phyloP scores from a whole-genome alignment of 1,140 invertebrate species.

The Drosophila orosa region DNA sequence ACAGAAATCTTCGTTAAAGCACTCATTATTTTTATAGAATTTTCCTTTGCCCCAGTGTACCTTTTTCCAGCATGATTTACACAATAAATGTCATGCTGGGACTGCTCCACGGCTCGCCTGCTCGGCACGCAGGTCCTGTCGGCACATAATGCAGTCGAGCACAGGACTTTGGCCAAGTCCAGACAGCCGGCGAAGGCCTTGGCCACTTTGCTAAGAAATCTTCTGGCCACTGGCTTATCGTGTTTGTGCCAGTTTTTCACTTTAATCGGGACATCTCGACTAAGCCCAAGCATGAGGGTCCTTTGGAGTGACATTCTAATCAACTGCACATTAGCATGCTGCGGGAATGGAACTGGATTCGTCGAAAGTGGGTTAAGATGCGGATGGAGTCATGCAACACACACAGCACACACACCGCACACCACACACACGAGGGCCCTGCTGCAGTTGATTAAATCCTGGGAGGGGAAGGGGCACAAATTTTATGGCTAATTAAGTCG shows the following conservation, averaged over 20 bases:
- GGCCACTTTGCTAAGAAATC: constrained; percentile 48
- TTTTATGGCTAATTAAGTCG: constrained; percentile 79
- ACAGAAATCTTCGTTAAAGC: background rate
- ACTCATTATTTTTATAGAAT: background rate
- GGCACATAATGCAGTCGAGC: constrained; percentile 57
- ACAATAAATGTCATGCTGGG: constrained; percentile 51
- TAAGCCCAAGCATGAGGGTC: constrained; percentile 27
- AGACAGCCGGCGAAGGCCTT: constrained; percentile 35
- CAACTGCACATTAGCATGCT: constrained; percentile 78
- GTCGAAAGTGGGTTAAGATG: constrained; percentile 40
- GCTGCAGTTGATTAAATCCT: constrained; percentile 68
- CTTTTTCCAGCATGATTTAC: constrained; percentile 47
- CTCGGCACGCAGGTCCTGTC: constrained; percentile 46
- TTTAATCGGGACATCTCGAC: constrained; percentile 40
- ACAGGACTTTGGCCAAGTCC: constrained; percentile 7
- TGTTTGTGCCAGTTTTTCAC: constrained; percentile 48
- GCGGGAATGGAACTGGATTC: constrained; percentile 31
- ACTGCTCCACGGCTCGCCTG: constrained; percentile 22
- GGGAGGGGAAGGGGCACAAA: constrained; percentile 16
- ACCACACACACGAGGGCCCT: background rate
- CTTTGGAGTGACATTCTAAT: constrained; percentile 78
- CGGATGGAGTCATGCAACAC: constrained; percentile 39
- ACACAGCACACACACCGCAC: background rate
- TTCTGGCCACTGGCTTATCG: constrained; percentile 54
- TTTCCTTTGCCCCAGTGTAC: background rate